Evolutionary conservation across 2,797 vertebrate genomes (phyloP).

Genomic region (Myiothlypis coronata): DNA sequence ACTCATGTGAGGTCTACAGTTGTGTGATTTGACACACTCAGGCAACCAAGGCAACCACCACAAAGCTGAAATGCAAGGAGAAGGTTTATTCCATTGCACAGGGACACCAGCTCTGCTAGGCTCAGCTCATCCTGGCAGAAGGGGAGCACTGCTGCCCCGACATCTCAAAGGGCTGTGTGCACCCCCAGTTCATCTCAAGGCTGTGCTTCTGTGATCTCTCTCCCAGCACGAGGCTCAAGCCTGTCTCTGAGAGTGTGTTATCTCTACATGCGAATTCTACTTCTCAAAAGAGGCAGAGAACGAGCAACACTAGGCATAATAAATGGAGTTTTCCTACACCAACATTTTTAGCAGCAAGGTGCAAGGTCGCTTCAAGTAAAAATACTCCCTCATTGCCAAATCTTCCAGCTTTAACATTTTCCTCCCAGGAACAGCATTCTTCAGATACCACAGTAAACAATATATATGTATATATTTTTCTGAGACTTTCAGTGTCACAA

Average conservation of each 20-base stretch:
- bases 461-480: not conserved
- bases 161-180: not conserved
- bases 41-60: not conserved
- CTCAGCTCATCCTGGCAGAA: not conserved
- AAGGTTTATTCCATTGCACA: accelerated
- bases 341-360: not conserved
- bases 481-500: not conserved
- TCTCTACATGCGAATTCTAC: not conserved
- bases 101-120: not conserved
- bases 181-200: not conserved
- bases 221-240: not conserved
- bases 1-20: not conserved
- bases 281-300: not conserved
- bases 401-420: not conserved
- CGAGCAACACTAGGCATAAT: not conserved
- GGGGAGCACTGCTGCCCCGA: not conserved
- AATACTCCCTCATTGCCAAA: not conserved
- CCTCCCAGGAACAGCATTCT: not conserved
- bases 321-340: not conserved
- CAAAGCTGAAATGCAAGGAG: not conserved
- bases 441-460: not conserved
- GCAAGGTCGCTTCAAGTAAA: not conserved
- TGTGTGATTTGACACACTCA: not conserved
- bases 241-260: too few relatives aligned
- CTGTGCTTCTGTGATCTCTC: not conserved